These are phyloP conservation scores for Criorhina ranunculi DNA, from an alignment of 2,888 invertebrate genomes.

Conservation along the genomic window DNA sequence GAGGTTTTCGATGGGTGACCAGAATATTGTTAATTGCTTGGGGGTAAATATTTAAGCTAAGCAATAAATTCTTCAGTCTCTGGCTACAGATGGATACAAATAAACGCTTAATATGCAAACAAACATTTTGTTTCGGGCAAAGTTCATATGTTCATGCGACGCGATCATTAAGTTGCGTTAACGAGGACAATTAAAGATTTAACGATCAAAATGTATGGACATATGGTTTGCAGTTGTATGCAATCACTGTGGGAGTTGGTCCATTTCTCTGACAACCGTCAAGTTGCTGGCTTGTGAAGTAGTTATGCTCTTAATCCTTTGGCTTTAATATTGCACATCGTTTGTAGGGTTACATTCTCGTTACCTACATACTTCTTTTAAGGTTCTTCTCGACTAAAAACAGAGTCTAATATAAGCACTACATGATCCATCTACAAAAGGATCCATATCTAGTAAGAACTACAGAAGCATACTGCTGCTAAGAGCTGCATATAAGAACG, in stretches of 20 bases:
- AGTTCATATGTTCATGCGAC: conserved; percentile 8
- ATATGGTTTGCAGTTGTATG: neutral
- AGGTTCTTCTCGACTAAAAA: too few species aligned
- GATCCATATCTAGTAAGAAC: too few species aligned
- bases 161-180: conserved; percentile 6
- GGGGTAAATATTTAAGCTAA: conserved; percentile 15
- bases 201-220: neutral
- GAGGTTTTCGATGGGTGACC: conserved; percentile 21
- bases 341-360: too few species aligned
- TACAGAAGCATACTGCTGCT: too few species aligned
- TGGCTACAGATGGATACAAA: conserved; percentile 5
- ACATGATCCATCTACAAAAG: too few species aligned
- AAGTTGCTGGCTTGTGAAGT: too few species aligned
- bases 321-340: neutral
- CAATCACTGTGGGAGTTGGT: neutral
- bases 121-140: neutral
- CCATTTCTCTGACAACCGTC: too few species aligned
- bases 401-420: too few species aligned
- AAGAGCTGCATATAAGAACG: too few species aligned
- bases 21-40: conserved; percentile 55
- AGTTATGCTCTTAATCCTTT: neutral
- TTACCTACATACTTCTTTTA: too few species aligned
- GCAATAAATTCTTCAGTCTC: conserved; percentile 7
- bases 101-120: neutral
- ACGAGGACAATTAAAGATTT: conserved; percentile 14